A percentile compares a stretch with the other conserved stretches of the same genome.
These are phyloP conservation scores for Mesorhabditis sp. DNA, from an alignment of 2,888 invertebrate species.

Conservation along the genomic window DNA sequence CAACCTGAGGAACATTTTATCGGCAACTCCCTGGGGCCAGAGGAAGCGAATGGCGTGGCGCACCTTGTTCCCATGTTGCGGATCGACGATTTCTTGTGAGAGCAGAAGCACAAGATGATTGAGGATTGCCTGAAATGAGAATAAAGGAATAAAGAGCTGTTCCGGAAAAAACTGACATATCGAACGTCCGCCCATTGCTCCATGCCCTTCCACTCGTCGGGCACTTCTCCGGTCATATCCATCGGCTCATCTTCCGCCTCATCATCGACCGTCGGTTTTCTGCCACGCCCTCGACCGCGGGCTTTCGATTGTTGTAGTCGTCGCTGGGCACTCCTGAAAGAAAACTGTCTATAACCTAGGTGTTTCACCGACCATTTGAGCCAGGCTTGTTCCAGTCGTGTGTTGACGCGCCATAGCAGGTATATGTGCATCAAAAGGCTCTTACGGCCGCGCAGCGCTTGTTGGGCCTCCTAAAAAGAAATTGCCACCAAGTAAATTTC, in stretches of 20 bases:
- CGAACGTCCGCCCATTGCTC: background rate
- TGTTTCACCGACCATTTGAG: background rate
- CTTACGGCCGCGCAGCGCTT: background rate
- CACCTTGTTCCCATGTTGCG: background rate
- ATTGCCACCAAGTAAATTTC: background rate
- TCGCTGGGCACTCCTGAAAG: background rate
- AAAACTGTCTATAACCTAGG: background rate
- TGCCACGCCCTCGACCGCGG: background rate
- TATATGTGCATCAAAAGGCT: background rate
- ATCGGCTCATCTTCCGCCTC: background rate
- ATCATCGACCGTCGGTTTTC: background rate
- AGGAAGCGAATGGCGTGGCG: background rate
- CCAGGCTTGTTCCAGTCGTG: background rate
- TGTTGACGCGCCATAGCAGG: slow-evolving; percentile 1
- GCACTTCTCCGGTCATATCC: background rate
- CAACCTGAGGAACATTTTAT: background rate
- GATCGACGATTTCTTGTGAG: background rate
- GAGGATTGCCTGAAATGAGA: no score
- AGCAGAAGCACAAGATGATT: background rate
- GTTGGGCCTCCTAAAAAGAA: background rate
- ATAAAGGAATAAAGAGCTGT: no score
- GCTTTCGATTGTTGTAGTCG: background rate
- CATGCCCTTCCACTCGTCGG: background rate
- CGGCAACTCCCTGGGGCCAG: background rate
- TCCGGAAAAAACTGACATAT: background rate